These are phyloP conservation scores for Embidobia sp. DNA, from an alignment of 2,888 invertebrate species.

Conservation along the genomic window DNA sequence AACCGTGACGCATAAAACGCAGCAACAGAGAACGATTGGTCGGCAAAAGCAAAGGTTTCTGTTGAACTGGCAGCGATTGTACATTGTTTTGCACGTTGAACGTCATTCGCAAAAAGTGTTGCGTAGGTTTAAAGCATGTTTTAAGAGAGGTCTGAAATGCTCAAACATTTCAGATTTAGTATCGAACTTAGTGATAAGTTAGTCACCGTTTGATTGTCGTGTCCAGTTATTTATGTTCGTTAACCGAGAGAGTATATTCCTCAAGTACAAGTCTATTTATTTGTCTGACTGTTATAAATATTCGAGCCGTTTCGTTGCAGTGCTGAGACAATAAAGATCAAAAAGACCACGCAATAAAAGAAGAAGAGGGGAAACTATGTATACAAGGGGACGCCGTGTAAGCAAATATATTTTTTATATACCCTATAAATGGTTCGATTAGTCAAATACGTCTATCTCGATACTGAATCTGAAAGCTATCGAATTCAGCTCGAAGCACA, in stretches of 20 bases:
- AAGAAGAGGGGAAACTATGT: too few species aligned
- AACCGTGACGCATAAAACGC: conserved; percentile 27
- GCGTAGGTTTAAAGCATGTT: conserved; percentile 14
- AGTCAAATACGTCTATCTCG: background rate
- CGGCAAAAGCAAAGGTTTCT: conserved; percentile 11
- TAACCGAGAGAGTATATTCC: background rate
- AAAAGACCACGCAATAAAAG: too few species aligned
- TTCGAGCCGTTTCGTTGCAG: too few species aligned
- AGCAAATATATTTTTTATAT: too few species aligned
- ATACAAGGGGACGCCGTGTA: too few species aligned
- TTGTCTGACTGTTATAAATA: too few species aligned
- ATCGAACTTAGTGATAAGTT: too few species aligned
- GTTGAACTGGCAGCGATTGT: conserved; percentile 21
- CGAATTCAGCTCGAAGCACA: conserved; percentile 59
- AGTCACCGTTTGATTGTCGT: too few species aligned
- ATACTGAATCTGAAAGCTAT: conserved; percentile 48
- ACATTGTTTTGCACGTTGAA: conserved; percentile 22
- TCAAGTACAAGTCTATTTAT: too few species aligned
- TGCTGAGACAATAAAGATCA: too few species aligned
- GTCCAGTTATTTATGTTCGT: conserved; percentile 1
- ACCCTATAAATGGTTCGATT: conserved; percentile 4
- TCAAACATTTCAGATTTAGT: conserved; percentile 73
- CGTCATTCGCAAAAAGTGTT: conserved; percentile 37
- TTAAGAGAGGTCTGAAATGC: conserved; percentile 65
- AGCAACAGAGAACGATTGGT: background rate